A percentile compares a stretch with the other conserved stretches of the same genome.
These are phyloP conservation scores for Corapipo altera DNA, from an alignment of 2,113 vertebrate species.

Conservation along the genomic window DNA sequence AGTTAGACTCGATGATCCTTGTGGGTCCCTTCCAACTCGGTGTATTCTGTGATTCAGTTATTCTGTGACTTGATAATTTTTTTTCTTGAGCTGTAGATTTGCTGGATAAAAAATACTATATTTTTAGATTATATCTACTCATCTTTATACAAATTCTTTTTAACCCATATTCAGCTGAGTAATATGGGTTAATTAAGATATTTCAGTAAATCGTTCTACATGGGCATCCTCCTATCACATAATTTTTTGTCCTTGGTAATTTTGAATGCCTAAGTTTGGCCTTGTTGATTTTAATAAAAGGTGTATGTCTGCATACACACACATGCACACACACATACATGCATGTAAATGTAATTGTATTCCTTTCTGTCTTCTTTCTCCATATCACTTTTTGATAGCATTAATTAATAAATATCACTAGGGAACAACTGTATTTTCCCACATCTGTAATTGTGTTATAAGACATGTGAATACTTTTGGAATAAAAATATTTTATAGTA, in stretches of 20 bases:
- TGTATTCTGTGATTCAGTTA: background rate
- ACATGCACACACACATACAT: background rate
- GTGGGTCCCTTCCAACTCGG: background rate
- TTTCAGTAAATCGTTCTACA: background rate
- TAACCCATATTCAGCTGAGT: background rate
- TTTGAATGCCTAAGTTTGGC: background rate
- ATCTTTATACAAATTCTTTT: background rate
- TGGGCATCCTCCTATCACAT: background rate
- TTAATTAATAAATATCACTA: background rate
- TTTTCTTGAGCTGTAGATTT: background rate
- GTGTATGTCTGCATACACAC: background rate
- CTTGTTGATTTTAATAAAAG: background rate
- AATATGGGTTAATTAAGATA: background rate
- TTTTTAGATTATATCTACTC: background rate
- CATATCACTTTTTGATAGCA: background rate
- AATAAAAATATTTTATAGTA: background rate
- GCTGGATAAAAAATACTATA: background rate
- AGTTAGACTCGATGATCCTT: background rate
- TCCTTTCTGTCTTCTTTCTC: background rate
- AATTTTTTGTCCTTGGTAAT: background rate
- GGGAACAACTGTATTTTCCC: background rate
- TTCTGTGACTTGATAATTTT: background rate
- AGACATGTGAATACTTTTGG: background rate
- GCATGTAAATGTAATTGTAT: background rate
- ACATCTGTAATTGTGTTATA: background rate